Evolutionary conservation across 2,888 invertebrate species (phyloP).

Genomic region (Buathra laborator): DNA sequence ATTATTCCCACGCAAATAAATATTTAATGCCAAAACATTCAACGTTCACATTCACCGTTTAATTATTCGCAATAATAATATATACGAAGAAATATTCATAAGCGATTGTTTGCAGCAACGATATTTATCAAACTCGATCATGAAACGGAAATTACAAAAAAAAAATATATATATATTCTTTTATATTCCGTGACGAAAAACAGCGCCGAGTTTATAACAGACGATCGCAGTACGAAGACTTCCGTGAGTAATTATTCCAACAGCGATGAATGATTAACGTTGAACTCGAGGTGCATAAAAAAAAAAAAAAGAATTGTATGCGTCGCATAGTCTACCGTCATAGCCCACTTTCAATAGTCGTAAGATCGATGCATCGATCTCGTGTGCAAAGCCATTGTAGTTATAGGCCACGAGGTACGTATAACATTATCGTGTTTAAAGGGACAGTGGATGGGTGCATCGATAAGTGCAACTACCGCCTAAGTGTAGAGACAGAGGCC

Average conservation of each 20-base stretch:
- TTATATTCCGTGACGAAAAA: not conserved
- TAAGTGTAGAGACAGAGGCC: not conserved
- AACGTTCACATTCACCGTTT: no score
- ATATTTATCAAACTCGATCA: no score
- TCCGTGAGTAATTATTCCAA: slow-evolving; percentile 2
- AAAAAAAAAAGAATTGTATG: slow-evolving; percentile 30
- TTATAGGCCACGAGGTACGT: slow-evolving; percentile 12
- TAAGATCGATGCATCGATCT: slow-evolving; percentile 65
- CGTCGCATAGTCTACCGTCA: slow-evolving; percentile 1
- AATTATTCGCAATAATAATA: no score
- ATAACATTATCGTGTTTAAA: slow-evolving; percentile 30
- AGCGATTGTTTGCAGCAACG: no score
- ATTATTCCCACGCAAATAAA: no score
- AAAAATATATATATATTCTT: not conserved
- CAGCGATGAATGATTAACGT: slow-evolving; percentile 29
- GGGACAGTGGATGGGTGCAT: slow-evolving; percentile 23
- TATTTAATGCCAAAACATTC: no score
- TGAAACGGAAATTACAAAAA: no score
- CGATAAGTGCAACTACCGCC: slow-evolving; percentile 51
- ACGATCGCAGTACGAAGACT: not conserved
- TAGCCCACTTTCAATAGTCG: slow-evolving; percentile 51
- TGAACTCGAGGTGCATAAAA: slow-evolving; percentile 16
- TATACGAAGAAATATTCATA: no score
- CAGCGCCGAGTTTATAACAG: not conserved
- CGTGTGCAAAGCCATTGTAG: slow-evolving; percentile 31